Evolutionary conservation across 2,888 invertebrate species (phyloP).

Genomic region (Trichacis sp.): DNA sequence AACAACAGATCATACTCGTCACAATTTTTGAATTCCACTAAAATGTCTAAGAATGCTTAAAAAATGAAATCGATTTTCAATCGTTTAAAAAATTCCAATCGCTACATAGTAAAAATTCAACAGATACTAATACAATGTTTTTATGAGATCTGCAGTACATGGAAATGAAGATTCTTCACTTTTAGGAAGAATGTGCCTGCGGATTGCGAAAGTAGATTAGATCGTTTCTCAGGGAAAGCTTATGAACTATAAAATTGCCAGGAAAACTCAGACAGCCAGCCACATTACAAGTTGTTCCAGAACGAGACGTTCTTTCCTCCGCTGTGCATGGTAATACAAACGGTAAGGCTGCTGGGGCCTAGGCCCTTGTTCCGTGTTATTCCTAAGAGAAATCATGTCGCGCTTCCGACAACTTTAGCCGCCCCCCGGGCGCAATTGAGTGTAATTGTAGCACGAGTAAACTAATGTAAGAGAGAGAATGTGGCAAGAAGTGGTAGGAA

Average conservation of each 20-base stretch:
- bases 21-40: no score
- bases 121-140: no score
- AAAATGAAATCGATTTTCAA: no score
- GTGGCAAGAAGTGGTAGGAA: constrained; percentile 5
- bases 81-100: no score
- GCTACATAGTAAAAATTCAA: no score
- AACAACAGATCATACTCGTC: no score
- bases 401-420: constrained; percentile 49
- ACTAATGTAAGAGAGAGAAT: constrained; percentile 46
- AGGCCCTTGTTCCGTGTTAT: constrained; percentile 42
- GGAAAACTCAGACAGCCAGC: constrained; percentile 11
- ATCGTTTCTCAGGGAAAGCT: constrained; percentile 11
- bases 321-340: constrained; percentile 23
- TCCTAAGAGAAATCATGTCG: constrained; percentile 56
- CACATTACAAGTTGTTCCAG: constrained; percentile 44
- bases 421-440: constrained; percentile 51
- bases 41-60: no score
- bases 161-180: not conserved
- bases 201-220: constrained; percentile 3
- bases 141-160: no score
- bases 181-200: not conserved
- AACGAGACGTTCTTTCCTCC: constrained; percentile 27
- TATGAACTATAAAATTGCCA: constrained; percentile 20
- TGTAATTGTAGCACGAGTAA: constrained; percentile 54
- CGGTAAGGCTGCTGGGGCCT: constrained; percentile 5